phyloP scores from a whole-genome alignment of 2,888 invertebrate species.

The Drosophila villosipedis region DNA sequence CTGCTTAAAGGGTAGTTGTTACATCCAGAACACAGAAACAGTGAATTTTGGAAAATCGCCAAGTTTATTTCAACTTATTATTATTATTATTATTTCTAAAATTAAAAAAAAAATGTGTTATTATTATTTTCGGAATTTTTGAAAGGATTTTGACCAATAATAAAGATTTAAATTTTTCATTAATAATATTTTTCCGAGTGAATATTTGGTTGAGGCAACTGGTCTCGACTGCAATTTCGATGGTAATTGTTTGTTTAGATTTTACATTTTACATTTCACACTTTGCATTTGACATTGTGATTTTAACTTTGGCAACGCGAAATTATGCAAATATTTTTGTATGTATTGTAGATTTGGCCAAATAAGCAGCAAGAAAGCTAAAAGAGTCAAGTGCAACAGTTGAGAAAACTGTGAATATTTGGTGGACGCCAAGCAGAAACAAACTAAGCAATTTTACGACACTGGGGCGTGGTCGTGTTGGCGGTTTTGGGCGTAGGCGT shows the following conservation, averaged over 20 bases:
- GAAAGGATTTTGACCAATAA: not conserved
- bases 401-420: conserved; percentile 35
- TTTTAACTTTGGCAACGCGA: conserved; percentile 25
- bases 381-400: conserved; percentile 42
- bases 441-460: conserved; percentile 33
- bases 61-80: too few species aligned
- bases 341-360: conserved; percentile 42
- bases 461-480: not conserved
- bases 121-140: not conserved
- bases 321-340: conserved; percentile 50
- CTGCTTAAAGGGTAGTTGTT: not conserved
- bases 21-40: not conserved
- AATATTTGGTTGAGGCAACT: not conserved
- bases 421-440: conserved; percentile 36
- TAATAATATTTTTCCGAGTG: not conserved
- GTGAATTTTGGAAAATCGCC: not conserved
- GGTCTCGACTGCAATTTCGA: not conserved
- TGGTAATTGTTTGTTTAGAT: conserved; percentile 21
- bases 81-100: not conserved
- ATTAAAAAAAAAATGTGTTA: not conserved
- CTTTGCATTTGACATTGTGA: conserved; percentile 8
- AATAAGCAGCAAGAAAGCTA: conserved; percentile 33
- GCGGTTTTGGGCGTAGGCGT: not conserved
- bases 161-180: not conserved
- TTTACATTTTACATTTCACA: conserved; percentile 3